A percentile compares a stretch with the other conserved stretches of the same genome.
These are phyloP conservation scores for Tringa solitaria DNA, from an alignment of 2,113 vertebrate genomes.

Conservation along the genomic window DNA sequence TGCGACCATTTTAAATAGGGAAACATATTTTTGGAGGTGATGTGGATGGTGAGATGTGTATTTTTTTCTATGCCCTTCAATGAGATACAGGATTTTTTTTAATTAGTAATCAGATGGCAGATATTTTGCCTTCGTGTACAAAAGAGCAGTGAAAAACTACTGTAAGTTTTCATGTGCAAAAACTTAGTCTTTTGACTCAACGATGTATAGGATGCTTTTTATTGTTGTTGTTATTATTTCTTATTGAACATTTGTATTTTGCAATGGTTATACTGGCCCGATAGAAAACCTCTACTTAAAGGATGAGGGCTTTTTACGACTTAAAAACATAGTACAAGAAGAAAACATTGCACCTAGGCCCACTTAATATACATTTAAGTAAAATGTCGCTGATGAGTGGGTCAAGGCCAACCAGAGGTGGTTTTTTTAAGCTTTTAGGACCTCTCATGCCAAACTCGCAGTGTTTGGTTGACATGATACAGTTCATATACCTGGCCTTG, in stretches of 20 bases:
- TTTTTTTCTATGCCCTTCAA: not conserved
- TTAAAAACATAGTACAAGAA: not conserved
- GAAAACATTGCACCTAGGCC: accelerated
- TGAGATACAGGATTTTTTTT: not conserved
- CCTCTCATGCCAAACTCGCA: not conserved
- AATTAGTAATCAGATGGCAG: not conserved
- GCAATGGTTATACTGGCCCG: not conserved
- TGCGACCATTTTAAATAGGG: not conserved
- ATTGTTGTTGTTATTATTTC: not conserved
- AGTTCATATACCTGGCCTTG: not conserved
- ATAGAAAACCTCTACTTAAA: not conserved
- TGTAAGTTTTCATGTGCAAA: not conserved
- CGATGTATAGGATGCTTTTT: not conserved
- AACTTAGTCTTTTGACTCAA: not conserved
- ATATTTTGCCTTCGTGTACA: not conserved
- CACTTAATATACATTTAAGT: not conserved
- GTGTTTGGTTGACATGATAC: not conserved
- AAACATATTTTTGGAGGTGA: not conserved
- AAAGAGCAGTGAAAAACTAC: not conserved
- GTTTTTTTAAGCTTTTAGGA: not conserved
- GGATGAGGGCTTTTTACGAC: not conserved
- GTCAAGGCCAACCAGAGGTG: not conserved
- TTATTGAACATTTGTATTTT: not conserved
- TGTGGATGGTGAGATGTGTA: not conserved
- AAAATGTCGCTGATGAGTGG: not conserved